Conservation (phyloP, 2,797 vertebrate species). For the Neoniphon sammara region DNA sequence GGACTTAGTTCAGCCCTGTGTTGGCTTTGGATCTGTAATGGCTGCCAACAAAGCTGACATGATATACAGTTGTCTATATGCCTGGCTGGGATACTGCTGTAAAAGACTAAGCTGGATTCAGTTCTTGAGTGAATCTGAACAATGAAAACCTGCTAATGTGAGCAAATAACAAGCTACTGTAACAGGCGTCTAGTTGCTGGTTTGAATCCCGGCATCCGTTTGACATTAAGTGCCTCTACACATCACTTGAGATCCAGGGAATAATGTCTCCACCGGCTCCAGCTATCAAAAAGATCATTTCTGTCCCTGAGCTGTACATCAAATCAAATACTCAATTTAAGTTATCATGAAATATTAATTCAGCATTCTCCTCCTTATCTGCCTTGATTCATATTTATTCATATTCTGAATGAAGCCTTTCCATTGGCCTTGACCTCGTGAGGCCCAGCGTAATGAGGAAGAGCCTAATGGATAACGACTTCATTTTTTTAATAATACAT, state of each 20-base stretch:
- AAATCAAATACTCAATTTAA: slow-evolving; percentile 33
- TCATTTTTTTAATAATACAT: slow-evolving; percentile 30
- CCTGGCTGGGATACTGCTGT: slow-evolving; percentile 20
- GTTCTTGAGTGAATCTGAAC: slow-evolving; percentile 23
- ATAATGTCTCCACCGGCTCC: not conserved
- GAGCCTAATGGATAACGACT: slow-evolving; percentile 37
- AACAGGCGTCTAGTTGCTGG: slow-evolving; percentile 9
- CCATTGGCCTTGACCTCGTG: slow-evolving; percentile 28
- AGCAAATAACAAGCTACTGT: slow-evolving; percentile 18
- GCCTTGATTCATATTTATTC: slow-evolving; percentile 69
- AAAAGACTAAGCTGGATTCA: slow-evolving; percentile 41
- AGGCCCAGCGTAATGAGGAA: slow-evolving; percentile 46
- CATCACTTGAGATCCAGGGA: slow-evolving; percentile 19
- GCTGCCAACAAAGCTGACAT: slow-evolving; percentile 54
- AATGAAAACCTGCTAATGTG: slow-evolving; percentile 17
- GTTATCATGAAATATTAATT: slow-evolving; percentile 42
- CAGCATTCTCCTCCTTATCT: slow-evolving; percentile 16
- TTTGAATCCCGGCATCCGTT: slow-evolving; percentile 20
- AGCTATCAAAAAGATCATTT: not conserved
- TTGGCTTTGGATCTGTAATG: slow-evolving; percentile 55
- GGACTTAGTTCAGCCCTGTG: slow-evolving; percentile 49
- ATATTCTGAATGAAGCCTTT: slow-evolving; percentile 36
- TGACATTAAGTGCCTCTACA: slow-evolving; percentile 21
- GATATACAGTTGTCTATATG: slow-evolving; percentile 54
- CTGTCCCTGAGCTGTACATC: slow-evolving; percentile 25